These are phyloP conservation scores for Dromiciops gliroides DNA, from an alignment of 2,113 vertebrate species.

Conservation along the genomic window DNA sequence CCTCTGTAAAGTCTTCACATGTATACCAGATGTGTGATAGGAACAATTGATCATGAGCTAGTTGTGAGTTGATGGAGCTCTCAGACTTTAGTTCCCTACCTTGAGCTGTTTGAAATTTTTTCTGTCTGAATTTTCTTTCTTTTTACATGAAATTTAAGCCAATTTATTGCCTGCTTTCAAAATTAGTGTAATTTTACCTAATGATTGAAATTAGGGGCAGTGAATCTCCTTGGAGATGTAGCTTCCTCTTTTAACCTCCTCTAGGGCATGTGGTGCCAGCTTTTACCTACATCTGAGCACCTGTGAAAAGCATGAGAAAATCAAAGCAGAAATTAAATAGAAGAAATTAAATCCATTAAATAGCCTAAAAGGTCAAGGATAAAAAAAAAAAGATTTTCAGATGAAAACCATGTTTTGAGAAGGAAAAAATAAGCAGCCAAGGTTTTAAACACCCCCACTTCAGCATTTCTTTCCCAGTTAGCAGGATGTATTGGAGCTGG, in stretches of 20 bases:
- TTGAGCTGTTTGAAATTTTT: neutral
- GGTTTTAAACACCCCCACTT: too few relatives aligned
- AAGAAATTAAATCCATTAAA: too few relatives aligned
- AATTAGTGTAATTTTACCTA: neutral
- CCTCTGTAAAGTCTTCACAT: neutral
- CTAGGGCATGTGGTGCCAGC: neutral
- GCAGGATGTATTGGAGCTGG: too few relatives aligned
- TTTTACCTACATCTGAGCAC: neutral
- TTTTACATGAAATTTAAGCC: neutral
- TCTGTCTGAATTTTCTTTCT: neutral
- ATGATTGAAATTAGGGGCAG: neutral
- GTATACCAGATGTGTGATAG: neutral
- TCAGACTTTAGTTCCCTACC: neutral
- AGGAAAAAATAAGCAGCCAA: too few relatives aligned
- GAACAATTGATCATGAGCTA: neutral
- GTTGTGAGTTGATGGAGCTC: neutral
- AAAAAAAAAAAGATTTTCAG: too few relatives aligned
- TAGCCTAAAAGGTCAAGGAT: too few relatives aligned
- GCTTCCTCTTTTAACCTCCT: neutral
- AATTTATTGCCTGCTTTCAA: neutral
- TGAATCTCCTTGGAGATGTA: neutral
- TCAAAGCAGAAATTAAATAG: too few relatives aligned
- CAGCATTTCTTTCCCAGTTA: too few relatives aligned
- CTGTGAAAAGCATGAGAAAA: too few relatives aligned
- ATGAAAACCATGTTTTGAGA: too few relatives aligned